Conservation (phyloP, 2,797 vertebrate species). For the Emys orbicularis region DNA sequence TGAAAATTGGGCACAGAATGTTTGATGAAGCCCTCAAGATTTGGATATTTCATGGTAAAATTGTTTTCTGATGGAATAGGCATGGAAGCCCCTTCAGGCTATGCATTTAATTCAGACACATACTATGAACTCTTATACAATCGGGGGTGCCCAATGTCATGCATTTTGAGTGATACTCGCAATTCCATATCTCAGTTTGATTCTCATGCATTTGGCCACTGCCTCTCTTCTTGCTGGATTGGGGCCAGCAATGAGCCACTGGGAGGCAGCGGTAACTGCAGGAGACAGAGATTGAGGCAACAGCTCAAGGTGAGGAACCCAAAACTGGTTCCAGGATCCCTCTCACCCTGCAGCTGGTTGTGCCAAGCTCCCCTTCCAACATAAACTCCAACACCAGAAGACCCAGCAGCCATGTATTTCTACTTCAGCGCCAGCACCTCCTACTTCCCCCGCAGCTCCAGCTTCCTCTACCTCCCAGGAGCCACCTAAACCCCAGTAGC, state of each 20-base stretch:
- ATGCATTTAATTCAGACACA: background rate
- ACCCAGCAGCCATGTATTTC: background rate
- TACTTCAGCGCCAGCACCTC: background rate
- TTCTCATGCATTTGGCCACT: fast-evolving
- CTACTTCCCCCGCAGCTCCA: no score
- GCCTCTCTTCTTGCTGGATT: background rate
- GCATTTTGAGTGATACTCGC: background rate
- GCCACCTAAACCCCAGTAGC: background rate
- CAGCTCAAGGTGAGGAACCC: background rate
- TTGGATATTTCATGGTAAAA: background rate
- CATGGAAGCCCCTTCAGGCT: fast-evolving
- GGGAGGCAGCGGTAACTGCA: background rate
- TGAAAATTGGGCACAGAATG: background rate
- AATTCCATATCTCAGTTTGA: no score
- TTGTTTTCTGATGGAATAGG: background rate
- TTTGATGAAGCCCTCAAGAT: background rate
- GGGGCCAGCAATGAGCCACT: background rate
- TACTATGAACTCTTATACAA: background rate
- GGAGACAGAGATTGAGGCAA: background rate
- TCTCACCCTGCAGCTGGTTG: background rate
- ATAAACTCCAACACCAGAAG: fast-evolving
- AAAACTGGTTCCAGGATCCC: background rate
- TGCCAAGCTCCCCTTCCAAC: background rate
- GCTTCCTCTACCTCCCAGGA: background rate
- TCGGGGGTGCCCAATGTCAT: fast-evolving